Conservation (phyloP, 2,888 invertebrate species). For the Leptopterna dolabrata region DNA sequence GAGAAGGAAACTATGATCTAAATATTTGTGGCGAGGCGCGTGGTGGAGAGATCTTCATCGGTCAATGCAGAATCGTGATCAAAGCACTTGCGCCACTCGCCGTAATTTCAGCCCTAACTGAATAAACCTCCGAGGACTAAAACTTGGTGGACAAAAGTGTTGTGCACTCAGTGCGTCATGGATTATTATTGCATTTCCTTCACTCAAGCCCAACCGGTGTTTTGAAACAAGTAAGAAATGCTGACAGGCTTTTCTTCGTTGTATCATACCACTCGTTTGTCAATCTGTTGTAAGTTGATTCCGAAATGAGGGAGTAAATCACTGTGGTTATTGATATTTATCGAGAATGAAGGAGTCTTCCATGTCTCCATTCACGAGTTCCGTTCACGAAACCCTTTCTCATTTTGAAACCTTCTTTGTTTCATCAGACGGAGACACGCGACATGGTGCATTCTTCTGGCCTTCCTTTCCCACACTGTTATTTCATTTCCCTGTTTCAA, state of each 20-base stretch:
- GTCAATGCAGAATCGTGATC: no score
- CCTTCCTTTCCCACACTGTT: not conserved
- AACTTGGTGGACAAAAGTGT: no score
- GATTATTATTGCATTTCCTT: not conserved
- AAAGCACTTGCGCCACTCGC: no score
- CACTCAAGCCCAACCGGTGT: no score
- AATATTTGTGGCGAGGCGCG: no score
- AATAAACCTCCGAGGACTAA: no score
- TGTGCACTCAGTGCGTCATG: no score
- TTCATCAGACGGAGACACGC: conserved; percentile 14
- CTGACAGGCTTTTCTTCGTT: not conserved
- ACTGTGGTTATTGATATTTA: not conserved
- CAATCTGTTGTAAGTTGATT: not conserved
- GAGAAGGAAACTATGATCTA: no score
- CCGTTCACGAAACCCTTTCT: conserved; percentile 18
- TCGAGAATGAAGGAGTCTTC: not conserved
- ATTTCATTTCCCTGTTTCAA: not conserved
- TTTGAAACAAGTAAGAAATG: no score
- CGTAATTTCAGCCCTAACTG: no score
- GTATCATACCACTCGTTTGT: not conserved
- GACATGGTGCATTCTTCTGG: not conserved
- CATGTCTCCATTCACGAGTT: not conserved
- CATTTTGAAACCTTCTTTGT: conserved; percentile 14
- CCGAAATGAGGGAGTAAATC: not conserved
- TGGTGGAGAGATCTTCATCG: no score